Evolutionary conservation across 2,888 invertebrate genomes (phyloP).

Genomic region (Criorhina ranunculi): DNA sequence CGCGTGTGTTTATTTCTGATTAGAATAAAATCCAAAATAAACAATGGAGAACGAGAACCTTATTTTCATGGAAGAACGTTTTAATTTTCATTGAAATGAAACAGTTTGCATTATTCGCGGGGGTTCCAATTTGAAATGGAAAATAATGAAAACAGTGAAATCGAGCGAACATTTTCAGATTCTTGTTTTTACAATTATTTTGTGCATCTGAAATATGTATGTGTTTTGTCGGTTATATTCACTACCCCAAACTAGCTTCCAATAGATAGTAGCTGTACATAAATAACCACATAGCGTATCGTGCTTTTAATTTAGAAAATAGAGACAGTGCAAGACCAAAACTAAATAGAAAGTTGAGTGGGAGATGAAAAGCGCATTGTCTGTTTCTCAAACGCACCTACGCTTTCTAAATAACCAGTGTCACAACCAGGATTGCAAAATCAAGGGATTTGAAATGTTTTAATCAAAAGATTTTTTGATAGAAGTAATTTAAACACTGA

Average conservation of each 20-base stretch:
- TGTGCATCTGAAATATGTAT: background rate
- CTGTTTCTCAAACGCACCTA: background rate
- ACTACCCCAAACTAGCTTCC: too few species aligned
- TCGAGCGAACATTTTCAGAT: background rate
- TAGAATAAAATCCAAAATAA: slow-evolving; percentile 28
- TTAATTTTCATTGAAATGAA: slow-evolving; percentile 20
- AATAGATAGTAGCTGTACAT: too few species aligned
- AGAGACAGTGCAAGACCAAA: background rate
- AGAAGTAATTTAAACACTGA: too few species aligned
- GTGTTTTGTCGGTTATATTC: background rate
- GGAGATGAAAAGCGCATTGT: background rate
- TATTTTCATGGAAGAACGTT: slow-evolving; percentile 14
- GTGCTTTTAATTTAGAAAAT: background rate
- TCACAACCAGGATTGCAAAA: background rate
- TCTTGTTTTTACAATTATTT: slow-evolving; percentile 5
- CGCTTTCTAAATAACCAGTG: background rate
- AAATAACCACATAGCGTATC: background rate
- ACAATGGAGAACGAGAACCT: slow-evolving; percentile 13
- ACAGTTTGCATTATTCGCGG: slow-evolving; percentile 7
- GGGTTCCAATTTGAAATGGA: slow-evolving; percentile 1
- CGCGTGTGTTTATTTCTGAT: slow-evolving; percentile 15
- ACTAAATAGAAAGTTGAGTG: background rate
- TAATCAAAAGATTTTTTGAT: background rate
- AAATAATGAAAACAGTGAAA: slow-evolving; percentile 11
- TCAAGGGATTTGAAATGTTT: slow-evolving; percentile 7